Conservation (phyloP, 1,140 invertebrate genomes). For the Semibalanus balanoides region DNA sequence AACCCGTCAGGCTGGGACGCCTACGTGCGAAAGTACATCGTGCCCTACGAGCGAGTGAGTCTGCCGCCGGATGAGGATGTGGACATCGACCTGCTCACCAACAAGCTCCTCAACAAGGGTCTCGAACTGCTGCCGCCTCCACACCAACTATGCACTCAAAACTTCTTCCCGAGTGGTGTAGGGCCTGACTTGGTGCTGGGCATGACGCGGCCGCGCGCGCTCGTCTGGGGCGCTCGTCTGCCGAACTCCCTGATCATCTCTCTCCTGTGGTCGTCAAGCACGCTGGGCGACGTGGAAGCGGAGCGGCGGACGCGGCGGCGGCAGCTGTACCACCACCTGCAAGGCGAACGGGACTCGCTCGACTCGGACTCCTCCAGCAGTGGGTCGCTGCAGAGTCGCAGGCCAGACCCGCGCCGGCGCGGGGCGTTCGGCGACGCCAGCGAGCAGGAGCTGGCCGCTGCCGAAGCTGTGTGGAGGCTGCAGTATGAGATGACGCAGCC, state of each 20-base stretch:
- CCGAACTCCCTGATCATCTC: not conserved
- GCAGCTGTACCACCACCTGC: not conserved
- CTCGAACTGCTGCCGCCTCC: not conserved
- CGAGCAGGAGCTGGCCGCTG: not conserved
- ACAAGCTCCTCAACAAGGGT: not conserved
- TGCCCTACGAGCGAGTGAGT: not conserved
- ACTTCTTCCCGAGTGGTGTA: not conserved
- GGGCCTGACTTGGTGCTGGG: not conserved
- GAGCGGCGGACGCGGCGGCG: too few relatives aligned
- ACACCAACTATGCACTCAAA: not conserved
- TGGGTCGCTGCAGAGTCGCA: too few relatives aligned
- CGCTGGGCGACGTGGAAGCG: not conserved
- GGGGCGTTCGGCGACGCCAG: not conserved
- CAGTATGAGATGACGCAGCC: not conserved
- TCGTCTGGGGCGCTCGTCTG: not conserved
- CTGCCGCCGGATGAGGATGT: not conserved
- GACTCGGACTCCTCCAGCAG: too few relatives aligned
- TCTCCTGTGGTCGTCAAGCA: not conserved
- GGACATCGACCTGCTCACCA: not conserved
- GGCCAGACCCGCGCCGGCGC: too few relatives aligned
- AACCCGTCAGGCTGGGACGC: not conserved
- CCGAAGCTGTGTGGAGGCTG: not conserved
- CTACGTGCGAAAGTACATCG: not conserved
- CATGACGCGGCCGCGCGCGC: too few relatives aligned
- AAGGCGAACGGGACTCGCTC: too few relatives aligned